Percentiles rank a stretch among this genome's conserved stretches.
phyloP scores from a whole-genome alignment of 2,797 vertebrate species.

The Oreochromis grahami region DNA sequence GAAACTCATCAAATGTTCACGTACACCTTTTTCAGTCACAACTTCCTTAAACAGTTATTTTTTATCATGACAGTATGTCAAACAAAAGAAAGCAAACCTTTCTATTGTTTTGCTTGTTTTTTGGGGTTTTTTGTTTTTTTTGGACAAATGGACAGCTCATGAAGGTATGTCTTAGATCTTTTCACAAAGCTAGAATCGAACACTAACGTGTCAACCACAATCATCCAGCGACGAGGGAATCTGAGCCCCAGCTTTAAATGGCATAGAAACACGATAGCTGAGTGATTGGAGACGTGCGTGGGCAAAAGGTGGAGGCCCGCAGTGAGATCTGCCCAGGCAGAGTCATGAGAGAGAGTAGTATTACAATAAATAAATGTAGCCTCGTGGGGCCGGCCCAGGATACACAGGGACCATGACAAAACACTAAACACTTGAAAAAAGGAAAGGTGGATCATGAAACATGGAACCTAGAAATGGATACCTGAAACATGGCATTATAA shows the following conservation, averaged over 20 bases:
- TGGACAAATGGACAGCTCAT: neutral
- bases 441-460: neutral
- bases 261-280: neutral
- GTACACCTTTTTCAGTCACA: too few species aligned
- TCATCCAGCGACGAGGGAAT: neutral
- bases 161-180: neutral
- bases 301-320: neutral
- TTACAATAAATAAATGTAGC: neutral
- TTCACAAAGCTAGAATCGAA: neutral
- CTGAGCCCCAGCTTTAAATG: neutral
- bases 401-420: neutral
- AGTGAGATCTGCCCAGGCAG: neutral
- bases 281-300: neutral
- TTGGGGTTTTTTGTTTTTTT: accelerated
- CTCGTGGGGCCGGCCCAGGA: neutral
- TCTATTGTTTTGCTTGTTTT: neutral
- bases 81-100: neutral
- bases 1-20: neutral
- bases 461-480: too few species aligned
- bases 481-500: too few species aligned
- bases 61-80: neutral
- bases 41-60: neutral
- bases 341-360: neutral
- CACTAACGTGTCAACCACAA: neutral
- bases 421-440: neutral